A percentile compares a stretch with the other conserved stretches of the same genome.
Evolutionary conservation across 2,113 vertebrate genomes (phyloP).

Genomic region (Eurystomus gularis): DNA sequence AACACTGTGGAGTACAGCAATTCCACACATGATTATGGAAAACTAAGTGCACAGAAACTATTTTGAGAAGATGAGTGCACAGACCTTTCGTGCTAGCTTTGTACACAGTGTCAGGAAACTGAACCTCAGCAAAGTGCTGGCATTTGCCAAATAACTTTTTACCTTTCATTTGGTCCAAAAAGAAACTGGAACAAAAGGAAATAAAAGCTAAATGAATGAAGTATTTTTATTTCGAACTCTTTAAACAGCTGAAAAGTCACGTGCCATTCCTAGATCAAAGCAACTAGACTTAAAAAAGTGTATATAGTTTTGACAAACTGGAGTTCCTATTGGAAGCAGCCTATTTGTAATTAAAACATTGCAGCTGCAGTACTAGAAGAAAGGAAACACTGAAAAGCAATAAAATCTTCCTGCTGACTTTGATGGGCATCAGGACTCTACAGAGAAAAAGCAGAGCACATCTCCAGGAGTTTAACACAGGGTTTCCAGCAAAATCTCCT

Average conservation of each 20-base stretch:
- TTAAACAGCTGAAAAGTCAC: background rate
- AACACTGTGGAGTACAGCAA: background rate
- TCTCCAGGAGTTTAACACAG: background rate
- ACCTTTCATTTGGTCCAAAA: background rate
- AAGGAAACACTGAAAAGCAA: background rate
- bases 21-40: background rate
- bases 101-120: background rate
- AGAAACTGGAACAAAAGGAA: background rate
- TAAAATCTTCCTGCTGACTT: background rate
- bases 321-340: background rate
- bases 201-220: background rate
- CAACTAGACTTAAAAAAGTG: background rate
- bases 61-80: background rate
- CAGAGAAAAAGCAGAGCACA: fast-evolving
- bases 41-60: background rate
- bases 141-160: background rate
- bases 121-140: background rate
- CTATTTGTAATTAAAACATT: background rate
- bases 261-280: background rate
- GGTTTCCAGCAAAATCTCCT: background rate
- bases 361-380: background rate
- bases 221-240: background rate
- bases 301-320: background rate
- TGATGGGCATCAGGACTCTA: background rate
- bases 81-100: fast-evolving